Evolutionary conservation across 2,797 vertebrate species (phyloP).

Genomic region (Pangasius larnaudii): DNA sequence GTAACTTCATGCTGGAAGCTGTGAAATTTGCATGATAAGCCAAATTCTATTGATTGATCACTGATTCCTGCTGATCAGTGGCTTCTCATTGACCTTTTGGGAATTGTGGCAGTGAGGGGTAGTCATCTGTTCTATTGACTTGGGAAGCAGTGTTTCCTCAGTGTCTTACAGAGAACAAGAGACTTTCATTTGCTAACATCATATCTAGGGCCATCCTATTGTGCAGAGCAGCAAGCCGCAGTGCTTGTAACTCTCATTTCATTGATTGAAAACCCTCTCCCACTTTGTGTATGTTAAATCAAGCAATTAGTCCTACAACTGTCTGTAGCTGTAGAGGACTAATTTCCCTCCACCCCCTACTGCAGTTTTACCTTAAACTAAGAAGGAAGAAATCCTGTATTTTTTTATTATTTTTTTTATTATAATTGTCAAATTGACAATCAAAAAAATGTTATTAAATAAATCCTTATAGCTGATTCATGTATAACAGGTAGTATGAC

Average conservation of each 20-base stretch:
- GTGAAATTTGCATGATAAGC: conserved; percentile 47
- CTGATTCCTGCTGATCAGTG: conserved; percentile 45
- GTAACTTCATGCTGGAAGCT: conserved; percentile 27
- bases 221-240: too few species aligned
- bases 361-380: neutral
- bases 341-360: neutral
- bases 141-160: conserved; percentile 41
- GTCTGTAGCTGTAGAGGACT: neutral
- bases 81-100: conserved; percentile 36
- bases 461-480: neutral
- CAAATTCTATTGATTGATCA: conserved; percentile 51
- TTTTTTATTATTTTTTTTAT: neutral
- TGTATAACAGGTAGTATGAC: neutral
- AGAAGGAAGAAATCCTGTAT: neutral
- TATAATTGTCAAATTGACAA: neutral
- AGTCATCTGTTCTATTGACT: conserved; percentile 25
- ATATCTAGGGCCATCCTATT: too few species aligned
- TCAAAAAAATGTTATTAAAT: neutral
- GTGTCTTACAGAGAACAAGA: conserved; percentile 45
- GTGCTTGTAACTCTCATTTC: too few species aligned
- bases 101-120: conserved; percentile 23
- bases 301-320: neutral
- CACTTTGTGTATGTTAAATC: conserved; percentile 17
- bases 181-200: conserved; percentile 61
- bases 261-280: neutral